Percentiles rank a stretch among this genome's conserved stretches.
These are phyloP conservation scores for Tricholaema leucomelas DNA, from an alignment of 2,113 vertebrate species.

Conservation along the genomic window DNA sequence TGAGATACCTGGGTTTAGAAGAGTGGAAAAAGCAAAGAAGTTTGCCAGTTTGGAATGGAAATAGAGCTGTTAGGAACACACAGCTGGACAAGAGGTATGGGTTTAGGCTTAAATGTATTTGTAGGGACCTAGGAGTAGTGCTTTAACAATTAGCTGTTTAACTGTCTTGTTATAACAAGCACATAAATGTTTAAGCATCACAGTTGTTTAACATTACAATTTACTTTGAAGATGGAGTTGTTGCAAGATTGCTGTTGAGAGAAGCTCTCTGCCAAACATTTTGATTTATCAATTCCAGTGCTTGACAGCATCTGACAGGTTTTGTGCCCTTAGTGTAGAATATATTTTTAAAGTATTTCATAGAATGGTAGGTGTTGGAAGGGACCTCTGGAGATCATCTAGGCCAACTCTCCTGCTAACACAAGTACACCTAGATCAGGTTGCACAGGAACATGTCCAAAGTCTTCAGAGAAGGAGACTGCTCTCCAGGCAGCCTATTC, in stretches of 20 bases:
- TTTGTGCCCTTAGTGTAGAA: background rate
- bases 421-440: too few relatives aligned
- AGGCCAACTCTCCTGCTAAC: too few relatives aligned
- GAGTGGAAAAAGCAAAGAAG: background rate
- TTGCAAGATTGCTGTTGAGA: background rate
- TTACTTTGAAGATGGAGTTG: background rate
- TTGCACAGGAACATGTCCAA: too few relatives aligned
- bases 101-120: background rate
- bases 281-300: background rate
- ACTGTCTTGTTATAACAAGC: background rate
- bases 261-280: background rate
- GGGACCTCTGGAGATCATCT: too few relatives aligned
- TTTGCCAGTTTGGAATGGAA: background rate
- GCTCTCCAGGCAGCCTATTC: too few relatives aligned
- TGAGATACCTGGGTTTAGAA: background rate
- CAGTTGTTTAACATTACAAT: background rate
- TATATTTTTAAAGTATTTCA: background rate
- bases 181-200: background rate
- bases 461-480: too few relatives aligned
- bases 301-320: background rate
- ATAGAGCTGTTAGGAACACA: background rate
- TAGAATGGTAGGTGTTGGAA: too few relatives aligned
- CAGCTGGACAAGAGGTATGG: background rate
- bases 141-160: background rate
- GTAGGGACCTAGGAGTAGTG: background rate